Conservation (phyloP, 1,140 invertebrate species). For the Heliconius hermathena region DNA sequence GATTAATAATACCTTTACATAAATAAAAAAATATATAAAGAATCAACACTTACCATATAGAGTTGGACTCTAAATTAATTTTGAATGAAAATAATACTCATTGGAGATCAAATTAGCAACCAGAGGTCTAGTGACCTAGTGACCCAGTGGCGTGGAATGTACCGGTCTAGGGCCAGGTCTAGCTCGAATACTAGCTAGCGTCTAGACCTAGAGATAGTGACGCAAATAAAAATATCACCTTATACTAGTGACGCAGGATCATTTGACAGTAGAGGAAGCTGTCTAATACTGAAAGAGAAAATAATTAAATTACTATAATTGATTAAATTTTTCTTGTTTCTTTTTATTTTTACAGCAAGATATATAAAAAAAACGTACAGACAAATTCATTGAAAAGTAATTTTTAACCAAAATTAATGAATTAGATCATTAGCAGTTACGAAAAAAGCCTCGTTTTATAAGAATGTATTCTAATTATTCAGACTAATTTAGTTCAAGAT, state of each 20-base stretch:
- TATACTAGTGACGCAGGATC: slow-evolving; percentile 67
- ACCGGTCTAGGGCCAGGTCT: not conserved
- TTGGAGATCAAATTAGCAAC: slow-evolving; percentile 10
- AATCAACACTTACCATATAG: not conserved
- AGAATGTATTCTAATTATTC: no score
- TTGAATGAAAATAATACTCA: slow-evolving; percentile 24
- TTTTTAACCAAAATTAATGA: no score
- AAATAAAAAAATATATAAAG: not conserved
- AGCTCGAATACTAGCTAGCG: not conserved
- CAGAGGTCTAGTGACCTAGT: not conserved
- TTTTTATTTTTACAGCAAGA: no score
- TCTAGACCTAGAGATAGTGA: not conserved
- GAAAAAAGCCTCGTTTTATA: no score
- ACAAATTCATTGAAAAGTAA: no score
- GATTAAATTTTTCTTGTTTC: no score
- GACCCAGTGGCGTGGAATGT: not conserved
- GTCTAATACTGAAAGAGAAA: slow-evolving; percentile 67
- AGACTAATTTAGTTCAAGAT: no score
- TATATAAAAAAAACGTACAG: no score
- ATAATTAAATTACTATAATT: slow-evolving; percentile 3
- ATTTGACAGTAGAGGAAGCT: slow-evolving; percentile 75
- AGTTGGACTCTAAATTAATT: slow-evolving; percentile 18
- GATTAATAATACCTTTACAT: not conserved
- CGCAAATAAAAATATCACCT: slow-evolving; percentile 22
- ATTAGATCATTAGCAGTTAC: no score